These are phyloP conservation scores for Nyleta sp. DNA, from an alignment of 2,888 invertebrate genomes.

Conservation along the genomic window DNA sequence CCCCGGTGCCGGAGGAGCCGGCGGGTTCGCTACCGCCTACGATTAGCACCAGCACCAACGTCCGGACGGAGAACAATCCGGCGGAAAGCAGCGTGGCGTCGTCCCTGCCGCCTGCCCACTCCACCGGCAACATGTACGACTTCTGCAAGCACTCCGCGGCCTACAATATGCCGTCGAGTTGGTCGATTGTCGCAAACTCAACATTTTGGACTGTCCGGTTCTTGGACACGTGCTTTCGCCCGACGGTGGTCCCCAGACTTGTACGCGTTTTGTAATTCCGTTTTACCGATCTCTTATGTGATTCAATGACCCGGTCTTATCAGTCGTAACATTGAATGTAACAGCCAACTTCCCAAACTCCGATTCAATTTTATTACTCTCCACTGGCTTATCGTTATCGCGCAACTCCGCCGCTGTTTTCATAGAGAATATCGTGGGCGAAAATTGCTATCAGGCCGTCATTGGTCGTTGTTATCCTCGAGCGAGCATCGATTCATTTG, in stretches of 20 bases:
- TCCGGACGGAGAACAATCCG: slow-evolving; percentile 10
- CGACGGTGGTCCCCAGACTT: slow-evolving; percentile 78
- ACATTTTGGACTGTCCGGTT: no score
- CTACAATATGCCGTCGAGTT: slow-evolving; percentile 6
- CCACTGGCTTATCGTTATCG: slow-evolving; percentile 16
- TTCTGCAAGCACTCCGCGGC: slow-evolving; percentile 25
- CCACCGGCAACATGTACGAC: slow-evolving; percentile 40
- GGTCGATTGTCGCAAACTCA: no score
- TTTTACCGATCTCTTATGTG: slow-evolving; percentile 14
- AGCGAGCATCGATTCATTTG: no score
- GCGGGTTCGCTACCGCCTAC: slow-evolving; percentile 70
- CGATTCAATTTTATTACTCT: slow-evolving; percentile 1
- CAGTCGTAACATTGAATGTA: background rate
- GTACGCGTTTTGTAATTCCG: slow-evolving; percentile 7
- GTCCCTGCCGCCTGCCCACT: slow-evolving; percentile 83
- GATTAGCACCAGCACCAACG: slow-evolving; percentile 71
- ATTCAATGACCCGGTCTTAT: slow-evolving; percentile 37
- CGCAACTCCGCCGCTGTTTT: slow-evolving; percentile 8
- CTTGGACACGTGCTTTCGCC: no score
- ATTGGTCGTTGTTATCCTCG: no score
- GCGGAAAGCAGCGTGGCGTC: slow-evolving; percentile 78
- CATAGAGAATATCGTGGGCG: background rate
- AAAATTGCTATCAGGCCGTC: no score
- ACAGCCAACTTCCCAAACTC: slow-evolving; percentile 2
- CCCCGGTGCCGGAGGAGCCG: background rate